Conservation (phyloP, 2,888 invertebrate genomes). For the Philaethria dido region DNA sequence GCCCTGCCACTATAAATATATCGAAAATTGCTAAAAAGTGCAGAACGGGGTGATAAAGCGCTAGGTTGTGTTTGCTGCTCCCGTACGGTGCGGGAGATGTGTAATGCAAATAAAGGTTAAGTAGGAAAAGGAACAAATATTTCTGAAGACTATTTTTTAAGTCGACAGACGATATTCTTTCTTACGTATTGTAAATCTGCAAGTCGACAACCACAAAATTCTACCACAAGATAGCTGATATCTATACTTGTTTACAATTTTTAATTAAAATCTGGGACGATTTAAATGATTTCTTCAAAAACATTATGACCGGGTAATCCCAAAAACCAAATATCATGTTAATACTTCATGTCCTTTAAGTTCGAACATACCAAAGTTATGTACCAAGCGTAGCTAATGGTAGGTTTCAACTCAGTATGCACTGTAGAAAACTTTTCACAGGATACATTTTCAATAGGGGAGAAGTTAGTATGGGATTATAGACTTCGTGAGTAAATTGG, state of each 20-base stretch:
- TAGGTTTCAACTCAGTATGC: not conserved
- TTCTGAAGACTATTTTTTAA: too few species aligned
- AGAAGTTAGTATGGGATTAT: not conserved
- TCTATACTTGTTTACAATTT: too few species aligned
- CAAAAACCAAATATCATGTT: not conserved
- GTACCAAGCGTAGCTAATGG: not conserved
- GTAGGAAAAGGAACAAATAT: too few species aligned
- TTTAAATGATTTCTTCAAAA: too few species aligned
- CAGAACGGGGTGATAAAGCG: not conserved
- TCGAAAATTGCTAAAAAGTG: not conserved
- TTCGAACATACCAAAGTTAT: not conserved
- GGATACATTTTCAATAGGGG: not conserved
- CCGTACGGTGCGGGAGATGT: not conserved
- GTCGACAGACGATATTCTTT: too few species aligned
- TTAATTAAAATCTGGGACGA: too few species aligned
- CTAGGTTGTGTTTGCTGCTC: not conserved
- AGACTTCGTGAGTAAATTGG: not conserved
- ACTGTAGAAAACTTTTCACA: not conserved
- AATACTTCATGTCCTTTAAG: not conserved
- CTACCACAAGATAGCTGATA: too few species aligned
- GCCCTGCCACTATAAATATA: not conserved
- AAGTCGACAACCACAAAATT: too few species aligned
- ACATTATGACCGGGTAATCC: not conserved
- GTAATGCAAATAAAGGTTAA: too few species aligned
- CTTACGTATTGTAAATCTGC: too few species aligned